Evolutionary conservation across 2,797 vertebrate species (phyloP).

Genomic region (Halcyon leucocephala): DNA sequence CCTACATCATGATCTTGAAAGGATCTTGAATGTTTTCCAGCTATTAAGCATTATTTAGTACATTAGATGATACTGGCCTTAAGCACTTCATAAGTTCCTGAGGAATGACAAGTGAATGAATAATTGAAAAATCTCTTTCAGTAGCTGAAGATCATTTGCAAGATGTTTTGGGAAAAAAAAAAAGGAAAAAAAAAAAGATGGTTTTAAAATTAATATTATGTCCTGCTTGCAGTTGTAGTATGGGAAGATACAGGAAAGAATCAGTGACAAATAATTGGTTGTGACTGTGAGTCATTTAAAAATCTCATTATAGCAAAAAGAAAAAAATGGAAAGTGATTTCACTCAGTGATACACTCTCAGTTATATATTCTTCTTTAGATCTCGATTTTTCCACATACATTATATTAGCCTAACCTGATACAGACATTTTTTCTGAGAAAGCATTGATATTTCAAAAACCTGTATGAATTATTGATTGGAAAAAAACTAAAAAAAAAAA

Average conservation of each 20-base stretch:
- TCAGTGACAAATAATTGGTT: background rate
- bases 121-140: background rate
- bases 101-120: background rate
- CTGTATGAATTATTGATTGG: background rate
- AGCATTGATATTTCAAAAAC: background rate
- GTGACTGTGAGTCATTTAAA: background rate
- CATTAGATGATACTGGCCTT: background rate
- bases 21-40: background rate
- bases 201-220: background rate
- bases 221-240: background rate
- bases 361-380: background rate
- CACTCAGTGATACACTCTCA: rapidly evolving
- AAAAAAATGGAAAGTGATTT: background rate
- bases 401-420: background rate
- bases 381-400: background rate
- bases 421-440: background rate
- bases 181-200: background rate
- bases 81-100: background rate
- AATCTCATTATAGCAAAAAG: background rate
- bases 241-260: background rate
- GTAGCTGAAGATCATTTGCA: background rate
- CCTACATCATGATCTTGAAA: background rate
- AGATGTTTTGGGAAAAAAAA: background rate
- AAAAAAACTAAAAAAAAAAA: background rate
- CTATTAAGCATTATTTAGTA: background rate